Evolutionary conservation across 2,888 invertebrate genomes (phyloP), one percentile per base, ranked within the genome.

Genomic region (Lycia hirtaria): DNA sequence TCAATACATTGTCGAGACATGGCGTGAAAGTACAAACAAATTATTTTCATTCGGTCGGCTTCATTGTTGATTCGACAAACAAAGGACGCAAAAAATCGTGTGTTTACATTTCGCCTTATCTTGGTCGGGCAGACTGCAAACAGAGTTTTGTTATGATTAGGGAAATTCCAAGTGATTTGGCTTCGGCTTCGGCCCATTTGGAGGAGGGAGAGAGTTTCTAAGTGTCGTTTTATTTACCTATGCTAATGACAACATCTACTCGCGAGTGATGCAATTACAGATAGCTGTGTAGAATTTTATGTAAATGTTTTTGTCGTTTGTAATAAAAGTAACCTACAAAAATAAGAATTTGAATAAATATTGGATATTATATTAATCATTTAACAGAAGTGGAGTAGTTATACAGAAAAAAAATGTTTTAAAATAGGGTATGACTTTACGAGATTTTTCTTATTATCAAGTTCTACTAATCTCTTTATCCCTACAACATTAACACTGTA

Each of bases 71-170:
- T 56, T 56, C 38, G 40, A 38, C 53, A 58, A 62, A 62, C 58
- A 62, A 55, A 51, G 44, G 45, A 40, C 54, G 51, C 56, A 64
- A 68, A 67, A 69, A 69, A 63, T 58, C 58, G 57, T 55, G 60
- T 67, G 68, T 69, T 67, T 68, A 57, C 47, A 52, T 43, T 49
- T 19, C 35, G 51, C 65, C 65, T 68, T 69, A 69, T 69, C 69
- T 60, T 61, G 24, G 56, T 40, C 58, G 49, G 57, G 52, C 69
- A 69, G 69, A 62, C 61, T 51, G 58, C 63, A 68, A 69, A 66
- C 65, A 67, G 53, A 62, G 61, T 67, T 67, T 62, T 67, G 64
- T 67, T 65, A 65, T 63, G 65, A 67, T 65, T 67, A 65, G 60
- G 62, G 64, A 65, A 63, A 65, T 66, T 62, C 51, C 60, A 66